Evolutionary conservation across 1,140 invertebrate genomes (phyloP), one percentile per base, ranked within the genome.

Genomic region (Drosophila nannoptera): DNA sequence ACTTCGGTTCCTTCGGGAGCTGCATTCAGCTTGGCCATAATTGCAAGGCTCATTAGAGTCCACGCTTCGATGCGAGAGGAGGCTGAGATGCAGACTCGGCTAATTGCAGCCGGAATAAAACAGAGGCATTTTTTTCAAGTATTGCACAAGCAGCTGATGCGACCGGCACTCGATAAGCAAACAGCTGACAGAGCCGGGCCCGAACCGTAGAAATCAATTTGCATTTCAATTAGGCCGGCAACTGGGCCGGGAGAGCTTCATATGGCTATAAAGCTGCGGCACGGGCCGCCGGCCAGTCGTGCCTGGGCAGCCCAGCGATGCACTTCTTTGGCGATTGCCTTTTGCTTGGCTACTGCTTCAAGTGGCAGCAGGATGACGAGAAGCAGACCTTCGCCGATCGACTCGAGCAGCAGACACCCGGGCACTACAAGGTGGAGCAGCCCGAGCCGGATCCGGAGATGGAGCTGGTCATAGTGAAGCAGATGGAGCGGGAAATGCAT

Each of bases 21-120:
- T 61, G 63, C 54, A 66, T 62, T 81, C 45, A 69, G 82, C 61
- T 81, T 80, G 77, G 63, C 1, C 56, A 61, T 84, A 78, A 82
- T 84, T 75, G 78, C 75, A 69, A 83, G 78, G 84, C 75, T 75
- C 71, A 82, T 82, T 82, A 82, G 60, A 43, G 58, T 43, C 38
- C 62, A 78, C 72, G 16, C 53, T 67, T 53, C 5, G 7, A 33
- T 54, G 69, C 69, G 67, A 59, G 71, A 83, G 83, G 73, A 32
- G 7, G 12, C 6, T 11, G 9, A 7, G 43, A 6, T 7, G 7
- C 12, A 35, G 33, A 50, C 31, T 50, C 31, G 12, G 48, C 9
- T 50, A 12, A 22, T 22, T 22, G 22, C 22, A 14, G 31, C 7
- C 4, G 5, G 12, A 33, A 5, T 5, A 63, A 45, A 45, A 31